These are phyloP conservation scores for Piprites chloris DNA, from an alignment of 2,113 vertebrate species.

Conservation along the genomic window DNA sequence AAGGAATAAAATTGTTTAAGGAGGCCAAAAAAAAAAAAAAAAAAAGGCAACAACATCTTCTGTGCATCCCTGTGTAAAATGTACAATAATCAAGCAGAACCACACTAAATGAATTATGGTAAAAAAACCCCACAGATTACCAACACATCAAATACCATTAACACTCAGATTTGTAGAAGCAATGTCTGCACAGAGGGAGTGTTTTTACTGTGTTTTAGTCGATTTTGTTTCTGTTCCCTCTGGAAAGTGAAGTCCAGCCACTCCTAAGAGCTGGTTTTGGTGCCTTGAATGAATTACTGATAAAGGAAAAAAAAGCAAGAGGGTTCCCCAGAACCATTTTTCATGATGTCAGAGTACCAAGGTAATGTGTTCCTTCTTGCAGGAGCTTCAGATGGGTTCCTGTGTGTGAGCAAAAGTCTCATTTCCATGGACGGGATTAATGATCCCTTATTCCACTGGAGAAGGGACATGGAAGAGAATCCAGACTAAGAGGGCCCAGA, in stretches of 20 bases:
- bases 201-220: neutral
- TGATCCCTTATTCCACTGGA: neutral
- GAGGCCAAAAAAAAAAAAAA: neutral
- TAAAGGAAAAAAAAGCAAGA: neutral
- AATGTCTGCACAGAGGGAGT: slow-evolving; percentile 8
- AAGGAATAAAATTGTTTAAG: slow-evolving; percentile 61
- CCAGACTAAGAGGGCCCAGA: neutral
- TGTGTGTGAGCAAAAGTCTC: neutral
- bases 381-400: slow-evolving; percentile 1
- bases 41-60: slow-evolving; percentile 2
- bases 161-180: slow-evolving; percentile 38
- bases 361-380: slow-evolving; percentile 14
- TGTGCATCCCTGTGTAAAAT: slow-evolving; percentile 67
- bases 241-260: slow-evolving; percentile 14
- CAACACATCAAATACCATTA: slow-evolving; percentile 74
- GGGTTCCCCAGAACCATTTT: slow-evolving; percentile 12
- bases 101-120: slow-evolving; percentile 71
- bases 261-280: slow-evolving; percentile 45
- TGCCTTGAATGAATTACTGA: slow-evolving; percentile 51
- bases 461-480: neutral
- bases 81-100: slow-evolving; percentile 69
- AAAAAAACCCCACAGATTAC: slow-evolving; percentile 62
- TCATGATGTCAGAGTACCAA: slow-evolving; percentile 14
- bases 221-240: neutral
- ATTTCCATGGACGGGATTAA: slow-evolving; percentile 42